phyloP scores from a whole-genome alignment of 1,140 invertebrate genomes.

The Drosophila pallidifrons region DNA sequence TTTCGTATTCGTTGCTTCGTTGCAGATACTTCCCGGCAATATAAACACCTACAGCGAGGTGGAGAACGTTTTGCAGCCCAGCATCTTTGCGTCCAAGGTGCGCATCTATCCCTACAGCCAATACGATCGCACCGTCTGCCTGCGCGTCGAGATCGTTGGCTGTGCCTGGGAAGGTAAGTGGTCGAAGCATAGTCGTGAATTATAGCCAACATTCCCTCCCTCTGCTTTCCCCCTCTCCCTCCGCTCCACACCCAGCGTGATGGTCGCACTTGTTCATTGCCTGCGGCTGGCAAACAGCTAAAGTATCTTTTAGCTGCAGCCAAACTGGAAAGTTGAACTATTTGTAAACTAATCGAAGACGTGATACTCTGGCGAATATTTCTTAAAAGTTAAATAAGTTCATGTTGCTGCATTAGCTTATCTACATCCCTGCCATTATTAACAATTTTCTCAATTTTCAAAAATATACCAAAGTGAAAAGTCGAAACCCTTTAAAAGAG shows the following conservation, averaged over 20 bases:
- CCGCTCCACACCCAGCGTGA: neutral
- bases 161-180: conserved; percentile 92
- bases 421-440: neutral
- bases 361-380: conserved; percentile 20
- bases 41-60: conserved; percentile 94
- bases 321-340: neutral
- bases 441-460: neutral
- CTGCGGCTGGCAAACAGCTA: conserved; percentile 40
- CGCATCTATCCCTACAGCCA: conserved; percentile 95
- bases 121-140: conserved; percentile 95
- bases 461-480: neutral
- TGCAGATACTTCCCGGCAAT: conserved; percentile 94
- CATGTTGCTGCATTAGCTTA: neutral
- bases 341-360: conserved; percentile 7
- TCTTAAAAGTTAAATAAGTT: neutral
- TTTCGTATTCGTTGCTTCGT: conserved; percentile 63
- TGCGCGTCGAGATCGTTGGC: conserved; percentile 96
- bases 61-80: conserved; percentile 91
- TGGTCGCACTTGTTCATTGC: conserved; percentile 61
- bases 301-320: conserved; percentile 34
- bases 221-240: neutral
- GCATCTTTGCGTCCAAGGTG: conserved; percentile 93
- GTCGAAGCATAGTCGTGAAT: conserved; percentile 52
- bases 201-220: conserved; percentile 28
- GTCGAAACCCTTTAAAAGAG: neutral